Evolutionary conservation across 2,113 vertebrate species (phyloP).

Genomic region (Glaucomys volans): DNA sequence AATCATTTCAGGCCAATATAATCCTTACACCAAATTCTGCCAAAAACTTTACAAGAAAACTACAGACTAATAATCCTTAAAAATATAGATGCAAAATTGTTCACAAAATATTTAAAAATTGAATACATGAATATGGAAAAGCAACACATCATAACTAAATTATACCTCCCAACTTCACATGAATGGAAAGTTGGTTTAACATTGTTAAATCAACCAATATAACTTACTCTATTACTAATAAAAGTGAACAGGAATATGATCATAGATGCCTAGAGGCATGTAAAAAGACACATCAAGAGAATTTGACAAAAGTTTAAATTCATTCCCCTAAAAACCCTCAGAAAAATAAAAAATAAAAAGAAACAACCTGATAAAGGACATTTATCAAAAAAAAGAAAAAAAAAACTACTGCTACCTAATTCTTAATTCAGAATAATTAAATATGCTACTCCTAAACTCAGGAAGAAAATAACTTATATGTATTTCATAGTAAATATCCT

Average conservation of each 20-base stretch:
- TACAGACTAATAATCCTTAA: not conserved
- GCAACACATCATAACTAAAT: not conserved
- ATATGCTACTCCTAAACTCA: not conserved
- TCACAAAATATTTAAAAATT: not conserved
- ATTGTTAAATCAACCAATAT: not conserved
- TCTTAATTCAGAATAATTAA: constrained; percentile 7
- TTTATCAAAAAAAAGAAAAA: not conserved
- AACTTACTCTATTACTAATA: not conserved
- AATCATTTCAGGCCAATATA: not conserved
- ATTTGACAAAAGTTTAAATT: not conserved
- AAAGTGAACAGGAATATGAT: not conserved
- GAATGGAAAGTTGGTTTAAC: not conserved
- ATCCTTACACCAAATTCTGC: not conserved
- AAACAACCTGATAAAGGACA: constrained; percentile 15
- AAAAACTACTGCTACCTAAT: not conserved
- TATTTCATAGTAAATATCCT: not conserved
- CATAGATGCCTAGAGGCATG: too few relatives aligned
- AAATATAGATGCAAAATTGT: not conserved
- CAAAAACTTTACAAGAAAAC: not conserved
- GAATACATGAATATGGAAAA: not conserved
- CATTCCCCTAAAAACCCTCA: not conserved
- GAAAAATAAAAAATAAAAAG: not conserved
- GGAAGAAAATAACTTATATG: not conserved
- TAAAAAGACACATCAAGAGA: not conserved
- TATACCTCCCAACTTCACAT: not conserved